A percentile compares a stretch with the other conserved stretches of the same genome.
These are phyloP conservation scores for Hemithea aestivaria DNA, from an alignment of 2,888 invertebrate genomes.

Conservation along the genomic window DNA sequence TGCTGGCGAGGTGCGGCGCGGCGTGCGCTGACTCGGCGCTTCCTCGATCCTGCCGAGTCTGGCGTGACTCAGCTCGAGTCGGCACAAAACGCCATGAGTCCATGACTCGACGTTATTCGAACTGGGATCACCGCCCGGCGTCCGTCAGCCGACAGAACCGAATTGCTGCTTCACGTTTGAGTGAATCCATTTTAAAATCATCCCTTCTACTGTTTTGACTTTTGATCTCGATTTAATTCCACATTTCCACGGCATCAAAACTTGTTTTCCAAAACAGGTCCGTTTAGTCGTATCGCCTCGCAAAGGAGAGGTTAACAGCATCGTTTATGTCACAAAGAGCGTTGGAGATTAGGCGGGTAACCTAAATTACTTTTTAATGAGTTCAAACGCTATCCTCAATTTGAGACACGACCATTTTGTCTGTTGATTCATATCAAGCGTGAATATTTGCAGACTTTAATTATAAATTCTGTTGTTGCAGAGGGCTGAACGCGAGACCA, in stretches of 20 bases:
- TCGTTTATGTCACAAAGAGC: conserved; percentile 24
- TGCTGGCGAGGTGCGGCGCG: conserved; percentile 47
- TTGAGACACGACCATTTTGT: conserved; percentile 30
- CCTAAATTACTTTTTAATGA: conserved; percentile 60
- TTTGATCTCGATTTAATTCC: conserved; percentile 26
- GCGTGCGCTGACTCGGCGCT: conserved; percentile 47
- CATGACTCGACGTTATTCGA: conserved; percentile 59
- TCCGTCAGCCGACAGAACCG: conserved; percentile 70
- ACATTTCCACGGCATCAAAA: conserved; percentile 30
- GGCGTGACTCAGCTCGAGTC: conserved; percentile 60
- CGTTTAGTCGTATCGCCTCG: conserved; percentile 27
- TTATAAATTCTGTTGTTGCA: conserved; percentile 39
- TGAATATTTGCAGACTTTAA: conserved; percentile 10
- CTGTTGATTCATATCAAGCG: conserved; percentile 21
- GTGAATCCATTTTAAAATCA: conserved; percentile 60
- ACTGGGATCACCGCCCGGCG: conserved; percentile 55
- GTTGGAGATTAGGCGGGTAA: conserved; percentile 43
- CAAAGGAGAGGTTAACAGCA: conserved; percentile 25
- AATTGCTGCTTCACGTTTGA: conserved; percentile 67
- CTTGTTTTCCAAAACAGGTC: conserved; percentile 24
- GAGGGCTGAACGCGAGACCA: conserved; percentile 67
- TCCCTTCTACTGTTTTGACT: conserved; percentile 41
- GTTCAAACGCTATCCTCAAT: conserved; percentile 38
- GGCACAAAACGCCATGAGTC: conserved; percentile 46
- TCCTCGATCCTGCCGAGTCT: conserved; percentile 44